A percentile compares a stretch with the other conserved stretches of the same genome.
Evolutionary conservation across 2,888 invertebrate species (phyloP).

Genomic region (Andrena flavipes): DNA sequence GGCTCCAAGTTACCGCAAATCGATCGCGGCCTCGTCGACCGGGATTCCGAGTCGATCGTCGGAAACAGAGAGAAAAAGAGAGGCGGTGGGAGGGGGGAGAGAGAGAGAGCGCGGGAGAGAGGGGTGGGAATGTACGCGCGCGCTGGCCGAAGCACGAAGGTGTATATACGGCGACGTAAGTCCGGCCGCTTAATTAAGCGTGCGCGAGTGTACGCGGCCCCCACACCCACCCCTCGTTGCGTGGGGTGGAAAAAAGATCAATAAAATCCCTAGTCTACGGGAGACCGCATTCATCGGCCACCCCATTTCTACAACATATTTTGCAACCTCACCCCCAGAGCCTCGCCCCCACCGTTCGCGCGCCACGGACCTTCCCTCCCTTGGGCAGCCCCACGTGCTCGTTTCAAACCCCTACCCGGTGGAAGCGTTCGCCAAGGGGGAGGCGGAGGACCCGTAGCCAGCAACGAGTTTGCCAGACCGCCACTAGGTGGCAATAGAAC

Average conservation of each 20-base stretch:
- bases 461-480: conserved; percentile 63
- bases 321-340: conserved; percentile 75
- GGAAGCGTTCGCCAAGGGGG: conserved; percentile 18
- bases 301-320: conserved; percentile 83
- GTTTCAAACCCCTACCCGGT: conserved; percentile 60
- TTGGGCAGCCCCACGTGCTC: conserved; percentile 70
- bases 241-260: conserved; percentile 79
- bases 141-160: conserved; percentile 25
- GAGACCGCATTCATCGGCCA: conserved; percentile 82
- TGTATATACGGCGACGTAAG: conserved; percentile 58
- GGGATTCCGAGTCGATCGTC: conserved; percentile 46
- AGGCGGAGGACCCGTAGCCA: conserved; percentile 53
- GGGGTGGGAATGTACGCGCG: neutral
- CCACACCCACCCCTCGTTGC: conserved; percentile 15
- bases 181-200: conserved; percentile 73
- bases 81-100: too few relatives aligned
- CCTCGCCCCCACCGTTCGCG: conserved; percentile 47
- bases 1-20: conserved; percentile 51
- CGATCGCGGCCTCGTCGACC: conserved; percentile 52
- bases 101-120: too few relatives aligned
- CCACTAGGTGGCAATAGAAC: conserved; percentile 77
- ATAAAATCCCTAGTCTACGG: conserved; percentile 83
- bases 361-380: conserved; percentile 57
- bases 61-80: conserved; percentile 36
- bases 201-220: conserved; percentile 57